phyloP scores from a whole-genome alignment of 2,888 invertebrate genomes.

The Epinotia bilunana region DNA sequence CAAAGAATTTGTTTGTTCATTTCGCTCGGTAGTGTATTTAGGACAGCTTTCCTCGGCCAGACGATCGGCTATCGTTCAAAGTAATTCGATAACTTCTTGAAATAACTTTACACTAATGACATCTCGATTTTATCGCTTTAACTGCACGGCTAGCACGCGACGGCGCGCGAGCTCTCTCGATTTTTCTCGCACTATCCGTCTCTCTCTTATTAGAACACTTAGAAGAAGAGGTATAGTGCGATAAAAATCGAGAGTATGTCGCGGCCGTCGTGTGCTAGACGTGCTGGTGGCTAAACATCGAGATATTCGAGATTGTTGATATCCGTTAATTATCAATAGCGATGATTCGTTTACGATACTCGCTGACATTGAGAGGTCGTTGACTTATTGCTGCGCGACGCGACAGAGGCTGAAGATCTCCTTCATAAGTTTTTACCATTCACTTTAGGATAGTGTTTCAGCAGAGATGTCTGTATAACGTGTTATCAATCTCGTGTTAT shows the following conservation, averaged over 20 bases:
- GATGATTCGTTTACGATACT: conserved; percentile 67
- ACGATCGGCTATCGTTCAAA: conserved; percentile 29
- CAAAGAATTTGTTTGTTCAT: conserved; percentile 33
- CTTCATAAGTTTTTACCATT: conserved; percentile 55
- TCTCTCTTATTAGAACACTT: too few species aligned
- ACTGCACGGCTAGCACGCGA: too few species aligned
- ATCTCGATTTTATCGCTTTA: conserved; percentile 28
- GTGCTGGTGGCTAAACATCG: conserved; percentile 30
- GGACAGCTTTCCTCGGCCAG: conserved; percentile 17
- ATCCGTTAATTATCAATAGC: conserved; percentile 65
- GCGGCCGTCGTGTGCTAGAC: too few species aligned
- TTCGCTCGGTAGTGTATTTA: conserved; percentile 34
- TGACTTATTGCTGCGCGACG: conserved; percentile 66
- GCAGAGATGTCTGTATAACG: conserved; percentile 48
- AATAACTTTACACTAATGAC: conserved; percentile 39
- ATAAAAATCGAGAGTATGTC: too few species aligned
- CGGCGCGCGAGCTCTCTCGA: too few species aligned
- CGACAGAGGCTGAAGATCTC: conserved; percentile 63
- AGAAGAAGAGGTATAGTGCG: too few species aligned
- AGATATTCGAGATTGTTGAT: conserved; percentile 56
- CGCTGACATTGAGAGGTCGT: conserved; percentile 80
- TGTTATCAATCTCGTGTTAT: conserved; percentile 44
- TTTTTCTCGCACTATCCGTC: too few species aligned
- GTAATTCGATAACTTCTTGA: conserved; percentile 33
- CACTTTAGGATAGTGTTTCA: conserved; percentile 48